These are phyloP conservation scores for Cyanoramphus novaezelandiae DNA, from an alignment of 2,113 vertebrate genomes.

Conservation along the genomic window DNA sequence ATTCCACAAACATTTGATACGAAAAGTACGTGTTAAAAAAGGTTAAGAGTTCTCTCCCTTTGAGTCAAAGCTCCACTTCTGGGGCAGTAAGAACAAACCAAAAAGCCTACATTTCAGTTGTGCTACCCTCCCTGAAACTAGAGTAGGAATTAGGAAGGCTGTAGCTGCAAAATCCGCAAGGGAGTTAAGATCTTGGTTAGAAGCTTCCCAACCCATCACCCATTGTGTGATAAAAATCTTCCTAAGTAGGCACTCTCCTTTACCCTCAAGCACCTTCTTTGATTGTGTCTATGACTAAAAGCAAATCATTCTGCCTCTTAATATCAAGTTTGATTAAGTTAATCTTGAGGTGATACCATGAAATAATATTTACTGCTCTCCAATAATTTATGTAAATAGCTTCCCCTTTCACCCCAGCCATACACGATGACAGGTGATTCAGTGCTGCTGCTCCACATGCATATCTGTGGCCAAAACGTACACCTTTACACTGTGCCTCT, in stretches of 20 bases:
- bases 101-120: neutral
- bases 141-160: neutral
- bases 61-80: neutral
- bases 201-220: constrained; percentile 32
- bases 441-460: neutral
- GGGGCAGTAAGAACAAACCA: neutral
- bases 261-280: constrained; percentile 69
- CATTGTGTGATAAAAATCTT: constrained; percentile 50
- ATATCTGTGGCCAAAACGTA: neutral
- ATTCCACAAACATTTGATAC: neutral
- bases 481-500: rapidly evolving
- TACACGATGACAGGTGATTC: constrained; percentile 51
- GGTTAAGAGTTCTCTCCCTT: neutral
- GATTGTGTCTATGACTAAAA: constrained; percentile 67
- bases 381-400: constrained; percentile 71
- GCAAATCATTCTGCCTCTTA: constrained; percentile 63
- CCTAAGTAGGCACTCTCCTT: constrained; percentile 51
- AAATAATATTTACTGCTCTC: constrained; percentile 74
- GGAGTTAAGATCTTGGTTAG: constrained; percentile 33
- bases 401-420: constrained; percentile 51
- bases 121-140: neutral
- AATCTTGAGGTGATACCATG: constrained; percentile 62
- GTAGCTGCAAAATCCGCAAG: constrained; percentile 25
- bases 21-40: neutral
- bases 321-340: constrained; percentile 70